These are phyloP conservation scores for Drosophila greeni DNA, from an alignment of 2,888 invertebrate species.

Conservation along the genomic window DNA sequence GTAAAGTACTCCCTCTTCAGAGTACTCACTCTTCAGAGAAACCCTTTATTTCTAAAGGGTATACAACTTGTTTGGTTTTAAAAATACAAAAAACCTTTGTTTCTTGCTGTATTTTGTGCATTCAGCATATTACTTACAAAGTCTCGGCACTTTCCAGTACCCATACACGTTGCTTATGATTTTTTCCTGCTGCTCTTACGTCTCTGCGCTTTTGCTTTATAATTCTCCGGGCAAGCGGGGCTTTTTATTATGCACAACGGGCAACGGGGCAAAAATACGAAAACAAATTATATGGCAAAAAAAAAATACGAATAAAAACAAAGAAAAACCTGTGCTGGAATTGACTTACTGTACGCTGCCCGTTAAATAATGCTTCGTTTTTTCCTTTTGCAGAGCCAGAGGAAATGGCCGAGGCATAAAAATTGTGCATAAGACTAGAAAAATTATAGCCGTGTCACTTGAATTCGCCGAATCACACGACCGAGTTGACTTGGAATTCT, in stretches of 20 bases:
- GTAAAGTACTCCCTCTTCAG: too few species aligned
- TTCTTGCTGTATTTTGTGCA: constrained; percentile 56
- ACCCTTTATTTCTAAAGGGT: neutral
- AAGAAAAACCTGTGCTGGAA: constrained; percentile 61
- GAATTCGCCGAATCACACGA: constrained; percentile 27
- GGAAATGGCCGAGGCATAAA: constrained; percentile 56
- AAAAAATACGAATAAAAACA: constrained; percentile 29
- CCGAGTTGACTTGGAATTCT: constrained; percentile 46
- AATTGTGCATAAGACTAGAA: constrained; percentile 44
- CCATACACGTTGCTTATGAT: constrained; percentile 21
- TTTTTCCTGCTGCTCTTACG: constrained; percentile 49
- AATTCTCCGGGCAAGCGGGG: constrained; percentile 54
- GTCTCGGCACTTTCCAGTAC: constrained; percentile 40
- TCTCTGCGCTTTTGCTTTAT: constrained; percentile 47
- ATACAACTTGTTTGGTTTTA: neutral
- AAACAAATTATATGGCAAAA: constrained; percentile 27
- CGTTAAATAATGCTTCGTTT: constrained; percentile 53
- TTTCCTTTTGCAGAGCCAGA: constrained; percentile 15
- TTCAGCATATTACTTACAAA: constrained; percentile 71
- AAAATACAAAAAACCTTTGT: neutral
- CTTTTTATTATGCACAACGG: constrained; percentile 63
- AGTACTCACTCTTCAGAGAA: too few species aligned
- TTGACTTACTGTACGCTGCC: constrained; percentile 56
- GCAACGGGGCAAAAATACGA: constrained; percentile 47
- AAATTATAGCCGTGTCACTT: constrained; percentile 33